Percentiles rank a stretch among this genome's conserved stretches.
phyloP scores from a whole-genome alignment of 1,140 invertebrate species.

The Zaprionus camerounensis region DNA sequence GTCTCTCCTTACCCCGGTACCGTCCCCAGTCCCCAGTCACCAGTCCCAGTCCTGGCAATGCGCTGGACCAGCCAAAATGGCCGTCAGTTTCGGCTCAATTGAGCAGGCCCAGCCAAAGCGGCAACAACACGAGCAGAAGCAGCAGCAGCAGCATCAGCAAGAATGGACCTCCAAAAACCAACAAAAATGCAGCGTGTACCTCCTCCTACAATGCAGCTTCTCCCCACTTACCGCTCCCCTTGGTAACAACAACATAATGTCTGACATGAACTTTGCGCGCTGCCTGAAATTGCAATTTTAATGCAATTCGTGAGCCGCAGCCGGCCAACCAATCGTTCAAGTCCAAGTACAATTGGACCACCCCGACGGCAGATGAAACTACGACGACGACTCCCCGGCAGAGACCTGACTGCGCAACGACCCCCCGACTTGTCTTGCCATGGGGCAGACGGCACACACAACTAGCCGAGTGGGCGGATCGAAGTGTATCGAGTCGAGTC shows the following conservation, averaged over 20 bases:
- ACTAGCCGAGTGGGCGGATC: conserved; percentile 38
- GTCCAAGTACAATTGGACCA: conserved; percentile 81
- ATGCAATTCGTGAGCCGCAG: conserved; percentile 81
- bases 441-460: conserved; percentile 14
- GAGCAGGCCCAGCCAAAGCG: conserved; percentile 68
- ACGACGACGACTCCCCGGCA: conserved; percentile 16
- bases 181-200: conserved; percentile 54
- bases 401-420: conserved; percentile 49
- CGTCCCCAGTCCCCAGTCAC: too few species aligned
- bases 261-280: conserved; percentile 82
- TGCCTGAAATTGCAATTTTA: conserved; percentile 84
- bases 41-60: too few species aligned
- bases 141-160: not conserved
- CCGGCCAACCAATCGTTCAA: conserved; percentile 73
- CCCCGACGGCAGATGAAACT: conserved; percentile 57
- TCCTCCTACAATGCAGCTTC: conserved; percentile 60
- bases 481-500: conserved; percentile 26
- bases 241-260: conserved; percentile 66
- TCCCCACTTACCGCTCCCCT: not conserved
- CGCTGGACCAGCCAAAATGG: conserved; percentile 57
- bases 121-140: conserved; percentile 30
- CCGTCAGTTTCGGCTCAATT: conserved; percentile 64
- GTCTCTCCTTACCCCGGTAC: conserved; percentile 37
- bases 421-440: conserved; percentile 6
- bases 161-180: conserved; percentile 14